phyloP scores from a whole-genome alignment of 2,113 vertebrate genomes.

The Python bivittatus region DNA sequence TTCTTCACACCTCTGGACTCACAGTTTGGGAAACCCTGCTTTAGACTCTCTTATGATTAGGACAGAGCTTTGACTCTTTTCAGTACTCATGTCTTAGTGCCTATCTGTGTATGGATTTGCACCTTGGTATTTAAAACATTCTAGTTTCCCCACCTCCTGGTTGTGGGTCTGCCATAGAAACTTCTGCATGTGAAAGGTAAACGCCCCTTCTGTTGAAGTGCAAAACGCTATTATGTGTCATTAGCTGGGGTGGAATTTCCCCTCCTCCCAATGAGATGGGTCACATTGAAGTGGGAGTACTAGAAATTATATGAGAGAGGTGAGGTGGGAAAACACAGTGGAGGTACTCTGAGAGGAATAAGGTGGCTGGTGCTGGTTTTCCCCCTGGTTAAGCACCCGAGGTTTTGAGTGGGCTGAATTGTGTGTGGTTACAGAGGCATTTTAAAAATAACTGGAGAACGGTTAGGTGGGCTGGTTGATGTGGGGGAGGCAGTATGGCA shows the following conservation, averaged over 20 bases:
- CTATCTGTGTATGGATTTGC: accelerated
- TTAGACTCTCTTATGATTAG: not conserved
- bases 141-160: not conserved
- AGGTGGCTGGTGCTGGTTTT: conserved; percentile 9
- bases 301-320: conserved; percentile 37
- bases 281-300: conserved; percentile 25
- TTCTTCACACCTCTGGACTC: not conserved
- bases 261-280: conserved; percentile 6
- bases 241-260: not conserved
- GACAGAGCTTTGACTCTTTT: not conserved
- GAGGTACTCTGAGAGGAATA: not conserved
- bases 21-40: not conserved
- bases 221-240: not conserved
- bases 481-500: conserved; percentile 21
- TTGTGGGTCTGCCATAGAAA: not conserved
- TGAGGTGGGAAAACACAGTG: conserved; percentile 22
- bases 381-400: conserved; percentile 21
- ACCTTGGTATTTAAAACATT: conserved; percentile 4
- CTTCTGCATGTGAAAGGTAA: not conserved
- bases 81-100: not conserved
- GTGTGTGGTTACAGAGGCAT: not conserved
- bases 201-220: accelerated
- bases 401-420: conserved; percentile 51
- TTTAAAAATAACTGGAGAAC: conserved; percentile 55
- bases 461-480: not conserved